phyloP scores from a whole-genome alignment of 1,140 invertebrate species.

The Eulimnadia texana region DNA sequence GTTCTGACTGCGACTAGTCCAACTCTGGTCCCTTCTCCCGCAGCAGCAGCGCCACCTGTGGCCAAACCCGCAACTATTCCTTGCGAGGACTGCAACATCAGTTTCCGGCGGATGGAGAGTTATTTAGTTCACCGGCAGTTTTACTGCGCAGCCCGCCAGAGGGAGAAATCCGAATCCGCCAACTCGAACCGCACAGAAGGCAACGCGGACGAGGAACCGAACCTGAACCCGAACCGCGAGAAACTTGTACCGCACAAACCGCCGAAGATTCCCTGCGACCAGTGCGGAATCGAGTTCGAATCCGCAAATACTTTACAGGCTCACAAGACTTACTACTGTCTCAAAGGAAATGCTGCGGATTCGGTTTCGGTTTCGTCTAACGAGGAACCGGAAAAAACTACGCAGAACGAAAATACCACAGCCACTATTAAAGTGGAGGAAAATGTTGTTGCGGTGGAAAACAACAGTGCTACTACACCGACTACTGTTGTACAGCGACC shows the following conservation, averaged over 20 bases:
- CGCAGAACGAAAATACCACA: conserved; percentile 24
- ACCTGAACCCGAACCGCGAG: conserved; percentile 29
- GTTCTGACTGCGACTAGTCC: conserved; percentile 39
- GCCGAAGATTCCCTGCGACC: conserved; percentile 59
- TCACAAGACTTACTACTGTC: conserved; percentile 87
- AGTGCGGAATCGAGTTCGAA: conserved; percentile 89
- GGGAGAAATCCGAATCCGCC: conserved; percentile 28
- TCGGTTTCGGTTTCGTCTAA: not conserved
- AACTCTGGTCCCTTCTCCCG: conserved; percentile 33
- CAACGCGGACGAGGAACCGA: not conserved
- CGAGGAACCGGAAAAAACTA: conserved; percentile 7
- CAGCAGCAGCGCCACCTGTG: conserved; percentile 13
- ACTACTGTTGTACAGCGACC: conserved; percentile 30
- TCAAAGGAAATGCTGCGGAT: conserved; percentile 39
- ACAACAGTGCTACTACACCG: conserved; percentile 24
- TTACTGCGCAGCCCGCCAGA: conserved; percentile 57
- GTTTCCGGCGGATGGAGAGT: conserved; percentile 91
- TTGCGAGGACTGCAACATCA: conserved; percentile 91
- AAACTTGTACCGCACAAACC: conserved; percentile 23
- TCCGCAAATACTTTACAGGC: conserved; percentile 83
- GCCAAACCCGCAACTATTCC: conserved; percentile 66
- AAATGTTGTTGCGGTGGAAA: conserved; percentile 22
- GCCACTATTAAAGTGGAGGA: conserved; percentile 17
- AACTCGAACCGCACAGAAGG: not conserved
- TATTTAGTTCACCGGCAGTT: conserved; percentile 85